Evolutionary conservation across 2,113 vertebrate species (phyloP), one percentile per base, ranked within the genome.

Genomic region (Neogobius melanostomus): DNA sequence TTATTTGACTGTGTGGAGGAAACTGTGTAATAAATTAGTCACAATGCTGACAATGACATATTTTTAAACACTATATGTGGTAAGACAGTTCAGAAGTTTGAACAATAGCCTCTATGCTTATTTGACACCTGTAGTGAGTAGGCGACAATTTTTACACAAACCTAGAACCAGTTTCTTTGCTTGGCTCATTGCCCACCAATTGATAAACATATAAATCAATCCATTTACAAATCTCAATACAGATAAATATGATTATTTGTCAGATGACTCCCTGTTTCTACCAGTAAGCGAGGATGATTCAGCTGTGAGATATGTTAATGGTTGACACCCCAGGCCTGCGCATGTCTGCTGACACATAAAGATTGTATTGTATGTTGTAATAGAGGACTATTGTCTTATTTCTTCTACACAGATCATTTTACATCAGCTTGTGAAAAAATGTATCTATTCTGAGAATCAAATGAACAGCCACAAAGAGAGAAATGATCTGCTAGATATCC

Each of bases 241-340:
- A 54, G 60, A 11, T 80, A 59, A 77, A 81, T 81, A 54, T 17
- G 42, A 66, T 78, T 72, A 85, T 84, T 51, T 50, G 45, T 5
- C 3, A 11, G 46, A 65, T 77, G 69, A 77, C 68, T 77, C 71
- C 62, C 44, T 44, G 61, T 76, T 66, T 36, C 64, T 80, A 69
- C 78, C 80, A 81, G 83, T 84, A 84, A 85, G 42, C 66, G 63
- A 17, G 52, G 73, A 85, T 89, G 90, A 91, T 85, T 91, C 87
- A 87, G 74, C 78, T 80, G 70, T 71, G 69, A 89, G 69, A 88
- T 81, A 91, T 90, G 87, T 83, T 87, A 86, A 84, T 85, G 62
- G 81, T 62, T 75, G 72, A 82, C 71, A 73, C 81, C 80, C 66
- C 78, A 79, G 70, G 80, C 72, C 68, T 83, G 62, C 51, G 74